Base-by-base conservation (phyloP, 2,797 vertebrate genomes). In the Gallirallus australis region DNA sequence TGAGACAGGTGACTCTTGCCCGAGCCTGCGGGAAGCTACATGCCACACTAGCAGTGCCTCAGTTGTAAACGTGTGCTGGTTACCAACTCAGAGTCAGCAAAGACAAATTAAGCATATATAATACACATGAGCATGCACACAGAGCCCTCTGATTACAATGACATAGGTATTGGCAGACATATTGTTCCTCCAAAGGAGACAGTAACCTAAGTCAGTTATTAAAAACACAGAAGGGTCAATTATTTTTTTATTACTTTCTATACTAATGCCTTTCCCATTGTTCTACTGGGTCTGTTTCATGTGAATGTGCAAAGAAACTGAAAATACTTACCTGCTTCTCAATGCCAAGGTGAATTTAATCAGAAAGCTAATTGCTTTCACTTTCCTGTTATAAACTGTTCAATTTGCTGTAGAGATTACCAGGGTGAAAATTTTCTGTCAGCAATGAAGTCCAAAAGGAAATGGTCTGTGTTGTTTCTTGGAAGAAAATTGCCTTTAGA, bases 361-460 rank as follows among this genome's bases (percentile, higher is more conserved):
- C 69, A 92, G 89, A 89, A 95, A 94, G 91, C 90, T 96, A 95
- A 95, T 89, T 96, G 84, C 82, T 93, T 96, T 93, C 89, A 92
- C 66, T 95, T 95, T 94, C 75, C 65, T 89, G 69, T 68, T 82
- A 94, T 65, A 92, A 97, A 92, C 65, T 89, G 61, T 82, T 93
- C 89, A 80, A 82, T 93, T 93, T 91, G 76, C 89, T 91, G 53
- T 61, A 20, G 56, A 85, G 65, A 93, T 89, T 91, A 91, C 89
- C 68, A 83, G 8, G n/a, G 75, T 42, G 61, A 94, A 93, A 89
- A 39, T 82, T 59, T 85, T 87, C 86, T 71, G 61, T 71, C 82
- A 87, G 61, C 65, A 93, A 59, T 72, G 53, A 94, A 92, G 84
- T 87, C 78, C 95, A 77, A 86, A 93, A 94, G 78, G 81, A 95